phyloP scores from a whole-genome alignment of 2,113 vertebrate species.

The Balaeniceps rex region DNA sequence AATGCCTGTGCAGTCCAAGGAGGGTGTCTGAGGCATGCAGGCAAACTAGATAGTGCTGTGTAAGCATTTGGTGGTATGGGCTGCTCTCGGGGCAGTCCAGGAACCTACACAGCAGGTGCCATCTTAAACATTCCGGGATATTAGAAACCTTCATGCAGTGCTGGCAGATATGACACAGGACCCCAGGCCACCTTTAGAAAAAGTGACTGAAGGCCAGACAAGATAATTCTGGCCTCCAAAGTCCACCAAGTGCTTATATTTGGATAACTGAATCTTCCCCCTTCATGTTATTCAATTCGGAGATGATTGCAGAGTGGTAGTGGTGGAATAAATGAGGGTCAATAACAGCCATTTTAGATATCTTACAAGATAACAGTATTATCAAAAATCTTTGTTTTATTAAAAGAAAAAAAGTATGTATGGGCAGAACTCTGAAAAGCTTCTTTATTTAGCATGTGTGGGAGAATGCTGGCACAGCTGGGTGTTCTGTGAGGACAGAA shows the following conservation, averaged over 20 bases:
- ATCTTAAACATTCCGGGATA: neutral
- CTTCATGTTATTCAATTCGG: neutral
- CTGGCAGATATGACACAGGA: neutral
- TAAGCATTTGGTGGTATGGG: neutral
- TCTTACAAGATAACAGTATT: neutral
- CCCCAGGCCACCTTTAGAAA: neutral
- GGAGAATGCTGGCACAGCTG: neutral
- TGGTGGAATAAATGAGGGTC: neutral
- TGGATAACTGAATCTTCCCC: neutral
- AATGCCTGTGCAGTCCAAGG: neutral
- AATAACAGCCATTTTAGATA: neutral
- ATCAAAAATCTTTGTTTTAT: neutral
- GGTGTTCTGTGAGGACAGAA: neutral
- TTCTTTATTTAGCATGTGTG: constrained; percentile 1
- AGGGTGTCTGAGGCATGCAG: neutral
- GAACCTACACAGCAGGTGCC: neutral
- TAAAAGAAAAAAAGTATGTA: neutral
- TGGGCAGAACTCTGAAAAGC: neutral
- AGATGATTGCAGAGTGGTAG: neutral
- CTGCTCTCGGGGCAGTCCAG: neutral
- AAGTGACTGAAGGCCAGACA: neutral
- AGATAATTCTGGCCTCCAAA: neutral
- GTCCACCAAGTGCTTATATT: neutral
- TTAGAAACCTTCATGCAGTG: neutral
- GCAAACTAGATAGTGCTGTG: neutral